Evolutionary conservation across 2,797 vertebrate genomes (phyloP).

Genomic region (Momotus momota): DNA sequence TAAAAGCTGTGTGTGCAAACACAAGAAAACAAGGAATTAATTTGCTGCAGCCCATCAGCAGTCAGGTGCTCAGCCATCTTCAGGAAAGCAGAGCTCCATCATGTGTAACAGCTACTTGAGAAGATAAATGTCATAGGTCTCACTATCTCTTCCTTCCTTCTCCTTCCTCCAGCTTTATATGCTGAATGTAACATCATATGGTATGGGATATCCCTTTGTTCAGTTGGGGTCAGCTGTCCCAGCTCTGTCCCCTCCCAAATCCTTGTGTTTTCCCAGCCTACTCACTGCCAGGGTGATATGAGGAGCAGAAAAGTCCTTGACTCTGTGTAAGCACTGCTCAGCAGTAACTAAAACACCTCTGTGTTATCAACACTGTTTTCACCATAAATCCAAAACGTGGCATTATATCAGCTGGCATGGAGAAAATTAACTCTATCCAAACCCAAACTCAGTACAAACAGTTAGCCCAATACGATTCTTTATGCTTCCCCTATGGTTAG

Average conservation of each 20-base stretch:
- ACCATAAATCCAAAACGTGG: neutral
- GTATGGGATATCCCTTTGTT: neutral
- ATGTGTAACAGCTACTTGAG: accelerated
- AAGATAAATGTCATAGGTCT: neutral
- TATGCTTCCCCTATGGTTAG: neutral
- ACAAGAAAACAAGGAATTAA: neutral
- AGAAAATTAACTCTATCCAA: neutral
- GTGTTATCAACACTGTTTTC: neutral
- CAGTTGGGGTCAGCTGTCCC: neutral
- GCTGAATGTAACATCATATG: too few species aligned
- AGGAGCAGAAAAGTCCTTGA: neutral
- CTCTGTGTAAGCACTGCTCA: neutral
- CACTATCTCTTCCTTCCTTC: neutral
- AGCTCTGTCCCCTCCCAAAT: neutral
- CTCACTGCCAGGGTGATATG: neutral
- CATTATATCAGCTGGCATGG: neutral
- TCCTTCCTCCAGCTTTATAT: neutral
- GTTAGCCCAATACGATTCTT: neutral
- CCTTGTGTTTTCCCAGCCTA: neutral
- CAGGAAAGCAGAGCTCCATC: neutral
- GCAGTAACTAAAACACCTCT: neutral
- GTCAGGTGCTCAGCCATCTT: neutral
- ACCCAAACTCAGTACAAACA: neutral
- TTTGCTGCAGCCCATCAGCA: accelerated
- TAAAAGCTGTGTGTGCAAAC: neutral